Evolutionary conservation across 2,888 invertebrate genomes (phyloP), one percentile per base, ranked within the genome.

Genomic region (Philereme transversata): DNA sequence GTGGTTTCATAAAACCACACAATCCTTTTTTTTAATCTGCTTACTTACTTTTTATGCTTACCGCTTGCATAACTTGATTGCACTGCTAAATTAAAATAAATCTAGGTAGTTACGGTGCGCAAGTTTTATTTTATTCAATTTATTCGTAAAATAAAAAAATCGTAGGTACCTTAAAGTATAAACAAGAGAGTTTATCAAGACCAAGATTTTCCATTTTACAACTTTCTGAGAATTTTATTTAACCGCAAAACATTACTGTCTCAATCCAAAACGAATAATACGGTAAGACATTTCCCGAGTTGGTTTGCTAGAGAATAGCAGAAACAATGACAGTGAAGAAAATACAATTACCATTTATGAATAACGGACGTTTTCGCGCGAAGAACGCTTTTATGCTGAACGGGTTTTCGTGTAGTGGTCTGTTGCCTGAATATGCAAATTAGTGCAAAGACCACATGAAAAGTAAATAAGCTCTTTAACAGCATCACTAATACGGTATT

Each of bases 311-410:
- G 65, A 57, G 57, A 68, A 64, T 56, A 62, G 59, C 51, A 45
- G 62, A 59, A 65, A 64, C 67, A 65, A 65, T 65, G 65, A 57
- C 64, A 65, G 65, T 55, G 57, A 61, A 52, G 62, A 54, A 69
- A 67, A 69, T 66, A 65, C 61, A 65, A 69, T 69, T 67, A 62
- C 55, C 67, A 69, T 67, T 65, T 69, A 69, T 67, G 69, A 69
- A 69, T 69, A 67, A 61, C 54, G 64, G 67, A 67, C 50, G 62
- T 59, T 59, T 65, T 60, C 57, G 50, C 44, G 57, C 50, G 7
- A 57, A 34, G 56, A 33, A 62, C 35, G 47, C 9, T 34, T 7
- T 11, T 44, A 10, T 45, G 11, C 45, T 10, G 10, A 43, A 43
- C 45, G 22, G 22, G 22, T 22, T 8, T 44, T 44, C 22, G 40